Evolutionary conservation across 2,113 vertebrate species (phyloP), one percentile per base, ranked within the genome.

Genomic region (Microcebus murinus): DNA sequence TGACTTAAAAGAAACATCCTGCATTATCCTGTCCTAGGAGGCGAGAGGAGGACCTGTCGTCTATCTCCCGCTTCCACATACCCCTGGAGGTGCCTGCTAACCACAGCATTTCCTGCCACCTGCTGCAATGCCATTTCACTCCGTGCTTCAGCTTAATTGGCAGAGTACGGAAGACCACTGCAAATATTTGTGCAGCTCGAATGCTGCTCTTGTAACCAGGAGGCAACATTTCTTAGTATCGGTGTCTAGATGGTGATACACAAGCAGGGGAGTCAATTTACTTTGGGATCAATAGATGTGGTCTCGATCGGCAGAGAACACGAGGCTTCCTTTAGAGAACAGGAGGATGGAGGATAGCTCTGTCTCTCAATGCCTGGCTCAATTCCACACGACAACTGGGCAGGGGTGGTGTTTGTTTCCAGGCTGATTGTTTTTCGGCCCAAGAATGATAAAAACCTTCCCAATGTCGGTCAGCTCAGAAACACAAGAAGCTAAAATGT

Each of bases 141-240:
- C 94, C 93, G 74, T 93, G 42, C 94, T 95, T 92, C 79, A 34
- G 57, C 34, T 94, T 98, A 98, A 97, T 95, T 97, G 98, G 97
- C 96, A 84, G 96, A 89, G 48, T 67, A 84, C 91, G 87, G 68
- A 98, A 96, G 97, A 97, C 97, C 97, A 98, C 97, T 97, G 96
- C 92, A 97, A 97, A 97, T 98, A 97, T 98, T 98, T 97, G 97
- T 81, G n/a, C 77, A 89, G 95, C 87, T 89, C 14, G 39, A 96
- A 95, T 86, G 95, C 95, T 94, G 92, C 87, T 97, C 94, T 97
- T 94, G 97, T 97, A 95, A 98, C 96, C 91, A 96, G 96, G 97
- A 97, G 95, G 89, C 36, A 87, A 93, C 88, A 67, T 97, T 94
- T 96, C 96, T 98, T 96, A 91, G 94, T 96, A 94, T 96, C 97